Evolutionary conservation across 2,888 invertebrate genomes (phyloP).

Genomic region (Chrysina gloriosa): DNA sequence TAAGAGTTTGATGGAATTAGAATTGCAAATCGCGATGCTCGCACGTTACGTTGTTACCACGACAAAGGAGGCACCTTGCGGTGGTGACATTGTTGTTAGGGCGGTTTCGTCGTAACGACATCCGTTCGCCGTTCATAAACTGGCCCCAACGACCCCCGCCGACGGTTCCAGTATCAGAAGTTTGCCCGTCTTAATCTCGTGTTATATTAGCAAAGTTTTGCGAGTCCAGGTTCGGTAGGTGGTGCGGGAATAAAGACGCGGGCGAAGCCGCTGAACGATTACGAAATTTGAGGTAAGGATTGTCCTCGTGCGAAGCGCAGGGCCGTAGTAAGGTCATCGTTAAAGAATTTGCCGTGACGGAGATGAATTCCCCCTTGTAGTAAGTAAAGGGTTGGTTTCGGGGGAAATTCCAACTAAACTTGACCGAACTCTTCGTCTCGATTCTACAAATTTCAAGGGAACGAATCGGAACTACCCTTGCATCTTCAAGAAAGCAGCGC

Average conservation of each 20-base stretch:
- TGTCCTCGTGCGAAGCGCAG: too few relatives aligned
- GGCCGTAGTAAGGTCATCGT: too few relatives aligned
- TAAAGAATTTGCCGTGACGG: too few relatives aligned
- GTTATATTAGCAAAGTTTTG: slow-evolving; percentile 62
- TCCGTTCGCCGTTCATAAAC: not conserved
- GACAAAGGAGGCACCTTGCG: not conserved
- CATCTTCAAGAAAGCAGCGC: too few relatives aligned
- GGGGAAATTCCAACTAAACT: too few relatives aligned
- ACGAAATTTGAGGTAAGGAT: too few relatives aligned
- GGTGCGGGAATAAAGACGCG: slow-evolving; percentile 45
- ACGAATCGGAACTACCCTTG: too few relatives aligned
- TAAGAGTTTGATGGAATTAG: slow-evolving; percentile 3
- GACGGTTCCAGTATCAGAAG: slow-evolving; percentile 38
- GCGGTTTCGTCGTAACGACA: slow-evolving; percentile 7
- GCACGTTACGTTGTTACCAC: not conserved
- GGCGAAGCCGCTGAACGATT: too few relatives aligned
- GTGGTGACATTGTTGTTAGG: slow-evolving; percentile 2
- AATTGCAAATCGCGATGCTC: slow-evolving; percentile 17
- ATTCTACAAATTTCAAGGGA: too few relatives aligned
- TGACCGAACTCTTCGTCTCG: too few relatives aligned
- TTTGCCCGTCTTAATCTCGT: slow-evolving; percentile 60
- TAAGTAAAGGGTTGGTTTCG: too few relatives aligned
- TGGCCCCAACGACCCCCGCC: not conserved
- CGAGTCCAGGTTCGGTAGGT: slow-evolving; percentile 56
- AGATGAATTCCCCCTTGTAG: too few relatives aligned